These are phyloP conservation scores for Malurus melanocephalus DNA, from an alignment of 2,113 vertebrate species.

Conservation along the genomic window DNA sequence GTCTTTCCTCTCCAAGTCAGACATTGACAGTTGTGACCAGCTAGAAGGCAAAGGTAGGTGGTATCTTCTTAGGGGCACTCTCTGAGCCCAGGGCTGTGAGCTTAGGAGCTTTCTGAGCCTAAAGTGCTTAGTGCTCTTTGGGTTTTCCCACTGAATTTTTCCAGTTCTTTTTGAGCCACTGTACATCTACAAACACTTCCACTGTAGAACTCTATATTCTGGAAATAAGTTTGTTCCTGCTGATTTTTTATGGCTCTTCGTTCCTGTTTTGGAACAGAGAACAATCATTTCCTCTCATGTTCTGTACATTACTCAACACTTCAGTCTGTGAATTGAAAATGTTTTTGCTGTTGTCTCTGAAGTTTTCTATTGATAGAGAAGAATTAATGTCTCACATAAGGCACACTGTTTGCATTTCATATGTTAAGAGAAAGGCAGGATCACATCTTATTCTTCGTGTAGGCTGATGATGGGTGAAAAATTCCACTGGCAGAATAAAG, in stretches of 20 bases:
- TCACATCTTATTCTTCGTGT: background rate
- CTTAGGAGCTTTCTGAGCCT: background rate
- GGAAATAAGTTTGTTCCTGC: background rate
- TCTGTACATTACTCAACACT: background rate
- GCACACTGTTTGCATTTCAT: background rate
- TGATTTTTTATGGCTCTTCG: background rate
- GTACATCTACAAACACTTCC: background rate
- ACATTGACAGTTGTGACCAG: background rate
- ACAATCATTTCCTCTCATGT: background rate
- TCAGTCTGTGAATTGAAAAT: background rate
- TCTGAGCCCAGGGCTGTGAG: background rate
- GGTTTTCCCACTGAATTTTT: background rate
- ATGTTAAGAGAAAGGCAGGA: background rate
- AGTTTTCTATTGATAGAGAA: background rate
- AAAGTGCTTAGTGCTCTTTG: background rate
- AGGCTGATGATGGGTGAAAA: background rate
- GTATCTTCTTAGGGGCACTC: accelerated
- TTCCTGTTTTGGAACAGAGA: background rate
- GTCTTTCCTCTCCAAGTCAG: background rate
- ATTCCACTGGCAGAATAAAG: background rate
- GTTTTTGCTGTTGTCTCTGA: background rate
- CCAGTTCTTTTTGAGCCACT: background rate
- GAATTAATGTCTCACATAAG: background rate
- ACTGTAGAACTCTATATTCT: background rate
- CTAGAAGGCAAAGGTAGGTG: background rate